phyloP scores from a whole-genome alignment of 2,888 invertebrate genomes.

The Deilephila elpenor region DNA sequence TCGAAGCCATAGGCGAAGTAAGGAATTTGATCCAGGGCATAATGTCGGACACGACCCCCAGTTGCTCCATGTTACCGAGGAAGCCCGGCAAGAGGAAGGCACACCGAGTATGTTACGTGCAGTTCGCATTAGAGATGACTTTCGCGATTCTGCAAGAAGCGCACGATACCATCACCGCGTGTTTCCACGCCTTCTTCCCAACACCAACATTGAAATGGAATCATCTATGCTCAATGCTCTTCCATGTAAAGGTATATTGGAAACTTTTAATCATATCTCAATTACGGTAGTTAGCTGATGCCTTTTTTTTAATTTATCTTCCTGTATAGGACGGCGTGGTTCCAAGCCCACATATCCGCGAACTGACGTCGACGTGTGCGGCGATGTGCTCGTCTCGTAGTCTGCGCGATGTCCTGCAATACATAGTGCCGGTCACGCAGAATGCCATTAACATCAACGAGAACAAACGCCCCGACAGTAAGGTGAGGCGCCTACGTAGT shows the following conservation, averaged over 20 bases:
- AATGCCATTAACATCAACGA: constrained; percentile 52
- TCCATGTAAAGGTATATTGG: constrained; percentile 85
- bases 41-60: constrained; percentile 87
- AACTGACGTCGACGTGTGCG: constrained; percentile 89
- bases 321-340: constrained; percentile 66
- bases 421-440: constrained; percentile 74
- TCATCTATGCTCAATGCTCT: constrained; percentile 93
- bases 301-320: neutral
- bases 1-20: constrained; percentile 94
- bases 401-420: constrained; percentile 72
- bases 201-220: constrained; percentile 97
- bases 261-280: neutral
- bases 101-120: constrained; percentile 73
- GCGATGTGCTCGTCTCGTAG: constrained; percentile 89
- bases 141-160: constrained; percentile 94
- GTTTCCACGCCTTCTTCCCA: constrained; percentile 98
- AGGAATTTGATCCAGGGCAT: constrained; percentile 92
- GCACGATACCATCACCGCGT: constrained; percentile 94
- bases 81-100: constrained; percentile 71
- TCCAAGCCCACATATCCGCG: constrained; percentile 60
- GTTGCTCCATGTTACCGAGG: constrained; percentile 66
- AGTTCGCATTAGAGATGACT: constrained; percentile 85
- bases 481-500: constrained; percentile 48
- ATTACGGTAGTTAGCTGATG: no score
- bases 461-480: constrained; percentile 58